Percentiles rank a stretch among this genome's conserved stretches.
Evolutionary conservation across 2,888 invertebrate genomes (phyloP).

Genomic region (Eudasyphora cyanicolor): DNA sequence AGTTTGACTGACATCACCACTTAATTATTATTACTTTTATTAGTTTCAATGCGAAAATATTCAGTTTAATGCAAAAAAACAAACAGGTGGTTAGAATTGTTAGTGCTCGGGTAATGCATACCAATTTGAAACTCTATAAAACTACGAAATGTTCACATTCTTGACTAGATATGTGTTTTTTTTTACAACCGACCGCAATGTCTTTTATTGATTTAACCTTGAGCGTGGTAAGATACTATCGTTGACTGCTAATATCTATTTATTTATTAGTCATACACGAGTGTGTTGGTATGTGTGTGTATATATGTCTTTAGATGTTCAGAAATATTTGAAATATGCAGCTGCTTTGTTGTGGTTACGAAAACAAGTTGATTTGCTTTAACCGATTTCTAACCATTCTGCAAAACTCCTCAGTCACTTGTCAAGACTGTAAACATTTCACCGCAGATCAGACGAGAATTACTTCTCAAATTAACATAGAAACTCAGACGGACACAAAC

Average conservation of each 20-base stretch:
- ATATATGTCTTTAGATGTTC: neutral
- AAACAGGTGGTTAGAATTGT: neutral
- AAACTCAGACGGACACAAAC: neutral
- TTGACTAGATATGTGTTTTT: neutral
- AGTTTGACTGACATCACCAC: neutral
- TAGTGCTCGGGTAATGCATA: neutral
- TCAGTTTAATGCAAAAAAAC: neutral
- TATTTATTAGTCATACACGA: constrained; percentile 3
- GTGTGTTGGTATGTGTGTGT: neutral
- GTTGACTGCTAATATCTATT: neutral
- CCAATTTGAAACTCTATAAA: neutral
- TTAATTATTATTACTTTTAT: neutral
- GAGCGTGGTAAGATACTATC: constrained; percentile 15
- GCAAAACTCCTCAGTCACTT: neutral
- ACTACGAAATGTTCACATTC: neutral
- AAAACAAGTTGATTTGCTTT: neutral
- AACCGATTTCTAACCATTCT: neutral
- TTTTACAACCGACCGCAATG: neutral
- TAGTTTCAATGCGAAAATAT: neutral
- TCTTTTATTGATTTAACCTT: constrained; percentile 17
- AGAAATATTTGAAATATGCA: constrained; percentile 27
- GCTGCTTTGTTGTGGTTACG: neutral
- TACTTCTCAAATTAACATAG: neutral
- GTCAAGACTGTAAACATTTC: neutral
- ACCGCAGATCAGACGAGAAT: neutral